Percentiles rank a stretch among this genome's conserved stretches.
Evolutionary conservation across 2,113 vertebrate species (phyloP).

Genomic region (Aldabrachelys gigantea): DNA sequence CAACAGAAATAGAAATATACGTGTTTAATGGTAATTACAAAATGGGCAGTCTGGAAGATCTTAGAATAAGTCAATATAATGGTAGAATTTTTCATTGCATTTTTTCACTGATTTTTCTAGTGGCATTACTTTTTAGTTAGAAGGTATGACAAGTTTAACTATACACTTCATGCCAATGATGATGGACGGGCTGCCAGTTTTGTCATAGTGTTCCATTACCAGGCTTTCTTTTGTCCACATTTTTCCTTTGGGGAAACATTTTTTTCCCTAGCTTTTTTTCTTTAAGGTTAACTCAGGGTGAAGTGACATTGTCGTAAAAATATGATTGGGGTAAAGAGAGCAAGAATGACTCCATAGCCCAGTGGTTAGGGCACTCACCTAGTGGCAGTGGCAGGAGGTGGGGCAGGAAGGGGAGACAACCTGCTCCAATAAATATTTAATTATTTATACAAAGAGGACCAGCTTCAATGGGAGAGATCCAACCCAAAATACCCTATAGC

Average conservation of each 20-base stretch:
- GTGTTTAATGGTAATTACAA: neutral
- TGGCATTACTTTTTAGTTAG: constrained; percentile 9
- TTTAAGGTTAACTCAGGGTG: neutral
- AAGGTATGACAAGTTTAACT: constrained; percentile 12
- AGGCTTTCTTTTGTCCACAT: neutral
- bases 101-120: neutral
- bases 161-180: constrained; percentile 1
- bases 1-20: neutral
- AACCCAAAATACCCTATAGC: neutral
- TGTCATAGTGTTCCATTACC: neutral
- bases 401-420: too few relatives aligned
- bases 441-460: neutral
- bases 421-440: neutral
- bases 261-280: constrained; percentile 3
- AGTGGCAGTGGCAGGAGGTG: neutral
- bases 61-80: neutral
- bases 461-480: neutral
- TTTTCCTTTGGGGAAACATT: neutral
- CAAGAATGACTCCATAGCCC: neutral
- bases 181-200: constrained; percentile 24
- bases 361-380: neutral
- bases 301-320: constrained; percentile 8
- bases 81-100: neutral
- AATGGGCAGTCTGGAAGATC: neutral
- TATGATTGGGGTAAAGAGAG: neutral